Conservation (phyloP, 2,113 vertebrate species). For the Machaerirhynchus nigripectus region DNA sequence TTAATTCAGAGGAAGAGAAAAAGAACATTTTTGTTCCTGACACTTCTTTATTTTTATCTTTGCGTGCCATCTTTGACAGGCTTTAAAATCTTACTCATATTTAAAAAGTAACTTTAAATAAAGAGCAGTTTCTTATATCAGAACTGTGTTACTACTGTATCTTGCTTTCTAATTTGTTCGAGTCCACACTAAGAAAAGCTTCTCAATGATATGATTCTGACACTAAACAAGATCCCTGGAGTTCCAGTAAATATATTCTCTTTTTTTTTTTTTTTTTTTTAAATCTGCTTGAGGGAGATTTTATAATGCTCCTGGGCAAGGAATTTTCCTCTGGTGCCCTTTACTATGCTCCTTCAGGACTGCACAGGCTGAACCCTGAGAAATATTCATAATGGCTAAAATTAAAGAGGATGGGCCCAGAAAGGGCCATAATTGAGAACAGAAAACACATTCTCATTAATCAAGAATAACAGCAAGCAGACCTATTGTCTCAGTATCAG, state of each 20-base stretch:
- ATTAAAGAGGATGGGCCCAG: not conserved
- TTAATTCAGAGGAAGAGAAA: slow-evolving; percentile 74
- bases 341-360: not conserved
- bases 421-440: not conserved
- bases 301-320: not conserved
- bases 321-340: not conserved
- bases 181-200: slow-evolving; percentile 30
- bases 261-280: not conserved
- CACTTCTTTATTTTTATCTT: slow-evolving; percentile 76
- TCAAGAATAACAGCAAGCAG: not conserved
- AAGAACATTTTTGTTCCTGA: slow-evolving; percentile 75
- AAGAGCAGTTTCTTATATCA: slow-evolving; percentile 72
- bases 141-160: slow-evolving; percentile 54
- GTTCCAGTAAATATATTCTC: not conserved
- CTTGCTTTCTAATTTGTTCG: slow-evolving; percentile 45
- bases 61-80: slow-evolving; percentile 70
- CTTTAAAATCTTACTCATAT: slow-evolving; percentile 69
- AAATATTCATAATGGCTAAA: slow-evolving; percentile 7
- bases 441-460: not conserved
- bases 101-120: slow-evolving; percentile 73
- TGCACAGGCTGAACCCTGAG: not conserved
- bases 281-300: not conserved
- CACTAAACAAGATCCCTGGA: not conserved
- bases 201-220: not conserved
- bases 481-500: not conserved